Evolutionary conservation across 2,888 invertebrate species (phyloP), one percentile per base, ranked within the genome.

Genomic region (Eupeodes latifasciatus): DNA sequence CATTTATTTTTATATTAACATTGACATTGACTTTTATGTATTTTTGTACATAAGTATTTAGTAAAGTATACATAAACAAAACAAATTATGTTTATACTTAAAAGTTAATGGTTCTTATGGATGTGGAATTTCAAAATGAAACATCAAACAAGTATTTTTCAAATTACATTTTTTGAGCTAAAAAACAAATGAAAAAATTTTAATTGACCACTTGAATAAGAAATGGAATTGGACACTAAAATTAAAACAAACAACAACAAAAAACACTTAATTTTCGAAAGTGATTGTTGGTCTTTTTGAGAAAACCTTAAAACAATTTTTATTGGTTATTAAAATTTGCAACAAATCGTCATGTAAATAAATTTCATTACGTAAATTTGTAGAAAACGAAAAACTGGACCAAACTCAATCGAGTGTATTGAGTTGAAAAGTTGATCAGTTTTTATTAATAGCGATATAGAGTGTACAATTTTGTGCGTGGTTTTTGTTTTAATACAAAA

Each of bases 341-440:
- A 59, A 19, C 47, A 66, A 27, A 67, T 34, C n/a, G 36, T 51
- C 66, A 11, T 59, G 57, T 59, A 27, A 76, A 53, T 67, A 64
- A 67, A 53, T 83, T 47, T 4, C 19, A 34, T 83, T 83, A 83
- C 83, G 74, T 78, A 83, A 83, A 83, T 40, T 72, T 47, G 47
- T 47, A 55, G 9, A 64, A 62, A 16, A 69, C 49, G 11, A 49
- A 74, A 34, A 78, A 72, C 34, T 78, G 64, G 74, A 67, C 61
- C 74, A 78, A 55, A 49, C 34, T 75, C 61, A 66, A 74, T 79
- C 57, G 79, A 75, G 85, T 66, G 76, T 62, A 59, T 85, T 85
- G 74, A 27, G 27, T 27, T 79, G 74, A 53, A 51, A 76, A 64
- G 27, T 55, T 75, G 53, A 59, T 59, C 59, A 79, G 61, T 62